Evolutionary conservation across 2,797 vertebrate genomes (phyloP), one percentile per base, ranked within the genome.

Genomic region (Myripristis murdjan): DNA sequence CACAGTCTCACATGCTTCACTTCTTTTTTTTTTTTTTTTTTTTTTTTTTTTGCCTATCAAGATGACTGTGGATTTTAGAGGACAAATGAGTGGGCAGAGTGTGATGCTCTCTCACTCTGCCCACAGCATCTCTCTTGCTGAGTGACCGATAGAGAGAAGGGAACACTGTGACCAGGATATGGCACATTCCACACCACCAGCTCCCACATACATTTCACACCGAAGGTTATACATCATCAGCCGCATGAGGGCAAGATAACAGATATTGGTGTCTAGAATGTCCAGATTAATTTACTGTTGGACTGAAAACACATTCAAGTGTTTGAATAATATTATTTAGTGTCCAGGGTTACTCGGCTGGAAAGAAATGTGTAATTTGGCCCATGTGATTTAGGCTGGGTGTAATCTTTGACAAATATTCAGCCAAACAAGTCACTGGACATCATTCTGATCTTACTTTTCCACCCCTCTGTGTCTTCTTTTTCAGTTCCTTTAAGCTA

Each of bases 91-190:
- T 92, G 90, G 92, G 91, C 70, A 62, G 88, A 79, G 91, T 88
- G 92, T 87, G 91, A 93, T 88, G 88, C 87, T 89, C 84, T 90
- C 84, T 90, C 91, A 91, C 88, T 86, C 91, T 73, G 83, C 91
- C 91, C 86, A 93, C 92, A 89, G 86, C 83, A 91, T 90, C 86
- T 90, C 84, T 91, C 90, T 88, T 84, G 86, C 91, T 85, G 89
- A 91, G 90, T 91, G 92, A 90, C 88, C 89, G 64, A 82, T 84
- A 85, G 79, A 91, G 86, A 89, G 84, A 84, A 92, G 83, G 75
- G 88, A 93, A 91, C 88, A 87, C 83, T 90, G 88, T 84, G 87
- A 92, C 85, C 87, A 77, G 90, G 89, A 92, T 90, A 85, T 88
- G 78, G 84, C 83, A 89, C 85, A 69, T 91, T 90, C 77, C 77